Percentiles rank a stretch among this genome's conserved stretches.
phyloP scores from a whole-genome alignment of 2,113 vertebrate species.

The Equus quagga region DNA sequence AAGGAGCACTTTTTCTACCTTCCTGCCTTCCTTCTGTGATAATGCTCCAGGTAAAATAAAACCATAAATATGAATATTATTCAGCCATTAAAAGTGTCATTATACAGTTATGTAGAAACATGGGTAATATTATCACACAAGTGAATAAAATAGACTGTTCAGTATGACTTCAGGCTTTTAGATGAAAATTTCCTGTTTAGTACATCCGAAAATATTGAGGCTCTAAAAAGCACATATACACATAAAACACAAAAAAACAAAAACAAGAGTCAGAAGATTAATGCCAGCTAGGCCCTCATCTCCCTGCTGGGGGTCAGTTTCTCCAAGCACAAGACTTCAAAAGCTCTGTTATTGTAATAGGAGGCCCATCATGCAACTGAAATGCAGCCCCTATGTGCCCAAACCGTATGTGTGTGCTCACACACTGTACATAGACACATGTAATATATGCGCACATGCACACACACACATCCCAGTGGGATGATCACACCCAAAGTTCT shows the following conservation, averaged over 20 bases:
- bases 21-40: background rate
- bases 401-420: no score
- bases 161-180: background rate
- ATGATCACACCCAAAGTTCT: background rate
- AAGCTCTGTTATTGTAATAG: background rate
- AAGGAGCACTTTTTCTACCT: background rate
- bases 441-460: no score
- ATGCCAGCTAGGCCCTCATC: background rate
- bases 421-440: rapidly evolving
- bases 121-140: background rate
- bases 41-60: background rate
- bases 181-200: constrained; percentile 1
- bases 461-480: background rate
- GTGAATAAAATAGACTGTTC: background rate
- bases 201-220: background rate
- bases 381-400: background rate
- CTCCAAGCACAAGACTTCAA: background rate
- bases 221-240: background rate
- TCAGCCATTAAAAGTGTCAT: background rate
- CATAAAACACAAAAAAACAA: background rate
- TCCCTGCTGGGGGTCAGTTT: background rate
- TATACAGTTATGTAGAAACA: background rate
- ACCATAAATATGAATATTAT: background rate
- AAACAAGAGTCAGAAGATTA: background rate
- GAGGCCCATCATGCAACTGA: background rate